These are phyloP conservation scores for Aythya fuligula DNA, from an alignment of 2,797 vertebrate genomes.

Conservation along the genomic window DNA sequence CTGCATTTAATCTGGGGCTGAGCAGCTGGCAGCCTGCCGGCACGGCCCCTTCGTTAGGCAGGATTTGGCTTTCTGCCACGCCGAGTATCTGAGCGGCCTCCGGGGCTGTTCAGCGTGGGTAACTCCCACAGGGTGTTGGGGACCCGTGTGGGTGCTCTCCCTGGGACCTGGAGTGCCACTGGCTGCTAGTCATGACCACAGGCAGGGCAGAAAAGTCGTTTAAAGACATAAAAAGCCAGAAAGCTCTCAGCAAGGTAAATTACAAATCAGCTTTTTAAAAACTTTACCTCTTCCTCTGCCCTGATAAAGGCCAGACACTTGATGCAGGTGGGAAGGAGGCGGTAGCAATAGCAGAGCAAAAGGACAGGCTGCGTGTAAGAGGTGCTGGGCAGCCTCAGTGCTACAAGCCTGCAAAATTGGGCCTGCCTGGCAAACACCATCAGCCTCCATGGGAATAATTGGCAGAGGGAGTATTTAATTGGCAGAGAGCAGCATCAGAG, in stretches of 20 bases:
- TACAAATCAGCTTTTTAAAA: neutral
- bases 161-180: rapidly evolving
- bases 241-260: neutral
- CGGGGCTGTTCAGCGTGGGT: rapidly evolving
- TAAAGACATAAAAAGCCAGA: neutral
- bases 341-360: neutral
- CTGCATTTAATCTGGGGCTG: neutral
- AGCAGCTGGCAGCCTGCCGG: conserved; percentile 1
- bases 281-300: rapidly evolving
- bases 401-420: neutral
- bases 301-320: neutral
- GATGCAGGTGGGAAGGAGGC: neutral
- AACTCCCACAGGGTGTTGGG: neutral
- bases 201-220: neutral
- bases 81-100: neutral
- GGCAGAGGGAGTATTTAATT: neutral
- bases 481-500: neutral
- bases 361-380: neutral
- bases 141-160: neutral
- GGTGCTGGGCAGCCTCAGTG: neutral
- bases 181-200: neutral
- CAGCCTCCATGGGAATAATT: neutral
- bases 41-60: neutral
- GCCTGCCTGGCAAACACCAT: neutral
- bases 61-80: neutral